Evolutionary conservation across 2,797 vertebrate genomes (phyloP).

Genomic region (Emydoidea blandingii): DNA sequence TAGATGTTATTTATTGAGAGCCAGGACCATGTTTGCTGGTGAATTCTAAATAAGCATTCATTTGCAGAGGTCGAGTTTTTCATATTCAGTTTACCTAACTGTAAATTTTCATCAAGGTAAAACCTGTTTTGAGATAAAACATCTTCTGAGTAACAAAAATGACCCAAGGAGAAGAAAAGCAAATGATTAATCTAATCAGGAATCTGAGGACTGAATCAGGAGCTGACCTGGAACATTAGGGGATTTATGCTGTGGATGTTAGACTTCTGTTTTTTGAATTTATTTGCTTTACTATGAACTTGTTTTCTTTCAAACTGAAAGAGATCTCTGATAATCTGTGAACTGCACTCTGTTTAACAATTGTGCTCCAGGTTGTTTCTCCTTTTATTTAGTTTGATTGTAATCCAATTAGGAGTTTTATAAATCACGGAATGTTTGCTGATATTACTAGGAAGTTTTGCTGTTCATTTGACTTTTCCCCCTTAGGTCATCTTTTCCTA

Average conservation of each 20-base stretch:
- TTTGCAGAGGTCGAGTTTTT: not conserved
- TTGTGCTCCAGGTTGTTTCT: not conserved
- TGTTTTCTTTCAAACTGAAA: not conserved
- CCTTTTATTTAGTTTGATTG: not conserved
- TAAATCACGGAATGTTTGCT: not conserved
- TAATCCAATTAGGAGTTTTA: not conserved
- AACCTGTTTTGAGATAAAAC: not conserved
- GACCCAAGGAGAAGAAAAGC: not conserved
- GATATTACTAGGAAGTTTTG: not conserved
- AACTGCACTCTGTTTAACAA: not conserved
- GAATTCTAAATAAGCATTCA: not conserved
- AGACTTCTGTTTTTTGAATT: not conserved
- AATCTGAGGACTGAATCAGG: not conserved
- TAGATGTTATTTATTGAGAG: too few species aligned
- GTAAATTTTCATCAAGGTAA: not conserved
- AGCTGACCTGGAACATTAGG: not conserved
- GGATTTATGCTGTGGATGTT: not conserved
- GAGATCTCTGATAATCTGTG: not conserved
- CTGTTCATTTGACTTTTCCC: not conserved
- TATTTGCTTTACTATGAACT: not conserved
- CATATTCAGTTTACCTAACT: not conserved
- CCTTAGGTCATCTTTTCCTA: not conserved
- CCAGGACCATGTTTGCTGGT: too few species aligned
- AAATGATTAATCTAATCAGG: not conserved
- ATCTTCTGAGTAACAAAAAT: not conserved